These are phyloP conservation scores for Arctopsyche grandis DNA, from an alignment of 1,140 invertebrate species.

Conservation along the genomic window DNA sequence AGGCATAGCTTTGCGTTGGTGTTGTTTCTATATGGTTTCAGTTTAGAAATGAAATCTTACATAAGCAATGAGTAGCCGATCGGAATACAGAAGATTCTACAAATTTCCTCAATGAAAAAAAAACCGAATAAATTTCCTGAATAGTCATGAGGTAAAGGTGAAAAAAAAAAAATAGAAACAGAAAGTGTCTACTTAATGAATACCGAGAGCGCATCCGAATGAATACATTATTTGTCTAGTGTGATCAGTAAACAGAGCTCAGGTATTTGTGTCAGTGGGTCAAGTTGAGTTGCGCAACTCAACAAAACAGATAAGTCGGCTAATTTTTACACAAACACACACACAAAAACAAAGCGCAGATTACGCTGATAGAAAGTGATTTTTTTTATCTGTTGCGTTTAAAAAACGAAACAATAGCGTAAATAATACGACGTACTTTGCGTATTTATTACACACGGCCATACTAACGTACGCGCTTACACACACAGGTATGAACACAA, in stretches of 20 bases:
- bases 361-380: constrained; percentile 27
- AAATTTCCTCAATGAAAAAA: no score
- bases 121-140: no score
- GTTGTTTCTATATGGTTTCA: no score
- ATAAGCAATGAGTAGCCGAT: no score
- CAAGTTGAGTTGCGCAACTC: constrained; percentile 25
- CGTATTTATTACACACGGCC: neutral
- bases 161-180: neutral
- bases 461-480: neutral
- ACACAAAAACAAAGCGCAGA: neutral
- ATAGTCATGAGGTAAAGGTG: no score
- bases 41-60: no score
- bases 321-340: neutral
- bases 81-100: no score
- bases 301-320: constrained; percentile 2
- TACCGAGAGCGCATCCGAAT: no score
- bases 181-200: neutral
- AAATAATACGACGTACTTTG: neutral
- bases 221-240: no score
- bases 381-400: neutral
- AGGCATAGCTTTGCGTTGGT: no score
- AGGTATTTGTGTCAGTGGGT: constrained; percentile 28
- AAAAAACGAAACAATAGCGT: constrained; percentile 7
- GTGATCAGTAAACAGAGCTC: neutral
- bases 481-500: no score